Conservation (phyloP, 1,140 invertebrate species). For the Idris sp. region DNA sequence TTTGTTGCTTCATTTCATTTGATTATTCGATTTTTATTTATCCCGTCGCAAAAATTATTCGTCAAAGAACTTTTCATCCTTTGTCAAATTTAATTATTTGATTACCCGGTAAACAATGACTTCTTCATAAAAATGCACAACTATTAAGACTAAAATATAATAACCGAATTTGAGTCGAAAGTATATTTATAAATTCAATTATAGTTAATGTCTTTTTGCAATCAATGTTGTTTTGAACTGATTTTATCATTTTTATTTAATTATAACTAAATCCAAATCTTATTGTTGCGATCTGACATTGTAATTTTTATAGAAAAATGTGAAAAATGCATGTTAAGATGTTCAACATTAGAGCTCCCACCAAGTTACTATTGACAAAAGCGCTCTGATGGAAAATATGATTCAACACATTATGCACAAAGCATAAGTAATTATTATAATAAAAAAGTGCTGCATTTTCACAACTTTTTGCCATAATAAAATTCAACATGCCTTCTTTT, state of each 20-base stretch:
- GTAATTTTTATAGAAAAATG: neutral
- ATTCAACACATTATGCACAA: conserved; percentile 36
- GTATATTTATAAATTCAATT: conserved; percentile 24
- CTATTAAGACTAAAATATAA: too few species aligned
- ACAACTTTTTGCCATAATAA: conserved; percentile 23
- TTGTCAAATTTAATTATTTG: too few species aligned
- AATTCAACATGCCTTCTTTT: conserved; percentile 15
- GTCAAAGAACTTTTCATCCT: too few species aligned
- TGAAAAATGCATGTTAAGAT: conserved; percentile 3
- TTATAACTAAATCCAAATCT: too few species aligned
- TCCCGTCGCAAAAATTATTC: too few species aligned
- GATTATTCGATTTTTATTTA: too few species aligned
- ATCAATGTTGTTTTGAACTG: conserved; percentile 5
- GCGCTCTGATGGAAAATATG: conserved; percentile 33
- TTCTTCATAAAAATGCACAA: too few species aligned
- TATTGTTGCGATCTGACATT: too few species aligned
- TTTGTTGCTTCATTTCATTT: conserved; percentile 1
- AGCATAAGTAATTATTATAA: conserved; percentile 45
- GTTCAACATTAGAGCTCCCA: conserved; percentile 10
- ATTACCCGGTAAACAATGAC: too few species aligned
- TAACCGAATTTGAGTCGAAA: conserved; percentile 16
- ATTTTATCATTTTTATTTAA: too few species aligned
- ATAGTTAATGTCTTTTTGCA: too few species aligned
- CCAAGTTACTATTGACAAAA: conserved; percentile 30
- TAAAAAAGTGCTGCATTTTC: conserved; percentile 14